phyloP scores from a whole-genome alignment of 2,888 invertebrate species.

The Lysandra coridon region DNA sequence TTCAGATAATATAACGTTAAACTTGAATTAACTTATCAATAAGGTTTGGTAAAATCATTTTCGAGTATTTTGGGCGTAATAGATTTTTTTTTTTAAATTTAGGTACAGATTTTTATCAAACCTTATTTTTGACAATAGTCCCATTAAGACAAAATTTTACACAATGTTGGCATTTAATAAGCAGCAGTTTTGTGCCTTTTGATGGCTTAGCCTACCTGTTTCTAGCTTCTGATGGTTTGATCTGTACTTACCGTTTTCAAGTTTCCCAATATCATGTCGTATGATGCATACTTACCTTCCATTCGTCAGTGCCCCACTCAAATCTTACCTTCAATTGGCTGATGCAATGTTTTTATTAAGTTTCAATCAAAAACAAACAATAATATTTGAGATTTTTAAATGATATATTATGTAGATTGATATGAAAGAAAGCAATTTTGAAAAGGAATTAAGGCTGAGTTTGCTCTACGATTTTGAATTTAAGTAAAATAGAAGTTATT shows the following conservation, averaged over 20 bases:
- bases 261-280: neutral
- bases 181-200: too few species aligned
- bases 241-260: neutral
- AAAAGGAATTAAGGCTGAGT: neutral
- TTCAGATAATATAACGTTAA: too few species aligned
- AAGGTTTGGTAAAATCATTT: too few species aligned
- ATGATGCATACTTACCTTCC: slow-evolving; percentile 13
- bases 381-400: slow-evolving; percentile 20
- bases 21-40: too few species aligned
- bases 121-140: too few species aligned
- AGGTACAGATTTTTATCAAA: too few species aligned
- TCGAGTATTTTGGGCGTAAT: too few species aligned
- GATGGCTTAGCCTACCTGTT: neutral
- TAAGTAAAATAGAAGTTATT: slow-evolving; percentile 10
- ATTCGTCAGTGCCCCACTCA: slow-evolving; percentile 18
- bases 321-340: slow-evolving; percentile 43
- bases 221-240: neutral
- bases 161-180: too few species aligned
- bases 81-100: too few species aligned
- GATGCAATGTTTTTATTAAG: slow-evolving; percentile 45
- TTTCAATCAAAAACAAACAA: slow-evolving; percentile 35
- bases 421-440: too few species aligned
- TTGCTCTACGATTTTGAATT: neutral
- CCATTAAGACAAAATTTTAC: too few species aligned
- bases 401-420: neutral